Evolutionary conservation across 2,113 vertebrate species (phyloP).

Genomic region (Sebastes fasciatus): DNA sequence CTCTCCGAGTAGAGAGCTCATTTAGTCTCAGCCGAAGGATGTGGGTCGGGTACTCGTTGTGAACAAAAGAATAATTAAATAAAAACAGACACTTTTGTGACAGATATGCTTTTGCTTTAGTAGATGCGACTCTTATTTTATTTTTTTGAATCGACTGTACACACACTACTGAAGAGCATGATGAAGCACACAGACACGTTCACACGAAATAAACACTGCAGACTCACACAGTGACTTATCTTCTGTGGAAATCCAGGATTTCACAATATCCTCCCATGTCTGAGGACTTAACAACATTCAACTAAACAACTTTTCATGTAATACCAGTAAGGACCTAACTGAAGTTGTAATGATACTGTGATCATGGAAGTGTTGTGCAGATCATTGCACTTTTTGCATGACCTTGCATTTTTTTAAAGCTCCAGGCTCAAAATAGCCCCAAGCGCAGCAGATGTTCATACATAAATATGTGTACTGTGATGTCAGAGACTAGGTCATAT

Average conservation of each 20-base stretch:
- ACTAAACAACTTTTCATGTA: slow-evolving; percentile 15
- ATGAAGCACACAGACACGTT: slow-evolving; percentile 3
- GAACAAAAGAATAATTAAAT: slow-evolving; percentile 11
- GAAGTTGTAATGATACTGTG: slow-evolving; percentile 29
- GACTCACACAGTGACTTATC: slow-evolving; percentile 8
- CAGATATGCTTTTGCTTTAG: not conserved
- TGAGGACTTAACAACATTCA: slow-evolving; percentile 1
- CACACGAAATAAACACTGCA: not conserved
- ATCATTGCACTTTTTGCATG: slow-evolving; percentile 31
- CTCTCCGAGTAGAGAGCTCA: slow-evolving; percentile 12
- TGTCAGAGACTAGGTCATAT: slow-evolving; percentile 61
- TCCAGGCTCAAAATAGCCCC: slow-evolving; percentile 59
- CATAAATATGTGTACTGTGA: slow-evolving; percentile 74
- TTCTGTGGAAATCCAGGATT: slow-evolving; percentile 50
- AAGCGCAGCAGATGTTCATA: slow-evolving; percentile 79
- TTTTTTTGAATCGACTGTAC: not conserved
- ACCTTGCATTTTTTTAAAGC: slow-evolving; percentile 59
- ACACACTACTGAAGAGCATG: not conserved
- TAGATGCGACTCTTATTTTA: slow-evolving; percentile 11
- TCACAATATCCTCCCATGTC: slow-evolving; percentile 42
- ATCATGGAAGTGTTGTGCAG: slow-evolving; percentile 25
- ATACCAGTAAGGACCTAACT: slow-evolving; percentile 12
- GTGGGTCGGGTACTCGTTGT: not conserved
- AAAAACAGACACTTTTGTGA: slow-evolving; percentile 11
- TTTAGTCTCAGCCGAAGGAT: slow-evolving; percentile 28